Evolutionary conservation across 2,888 invertebrate species (phyloP).

Genomic region (Micoletzkya japonica): DNA sequence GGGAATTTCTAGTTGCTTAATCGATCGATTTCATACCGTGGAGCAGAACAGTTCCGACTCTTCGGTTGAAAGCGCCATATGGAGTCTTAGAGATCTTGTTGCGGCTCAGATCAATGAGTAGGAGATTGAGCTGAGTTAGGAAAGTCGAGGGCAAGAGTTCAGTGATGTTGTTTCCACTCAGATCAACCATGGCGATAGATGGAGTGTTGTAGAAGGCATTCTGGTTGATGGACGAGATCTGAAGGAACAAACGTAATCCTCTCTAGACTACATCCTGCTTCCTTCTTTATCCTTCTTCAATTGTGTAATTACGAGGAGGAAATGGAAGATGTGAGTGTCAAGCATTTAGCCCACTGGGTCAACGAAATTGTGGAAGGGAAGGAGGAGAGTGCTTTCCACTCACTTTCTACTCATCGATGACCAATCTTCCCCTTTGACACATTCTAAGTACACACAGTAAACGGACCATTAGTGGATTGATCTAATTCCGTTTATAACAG

Average conservation of each 20-base stretch:
- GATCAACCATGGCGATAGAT: conserved; percentile 60
- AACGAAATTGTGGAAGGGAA: not conserved
- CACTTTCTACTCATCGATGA: conserved; percentile 23
- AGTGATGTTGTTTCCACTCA: conserved; percentile 56
- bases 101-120: conserved; percentile 59
- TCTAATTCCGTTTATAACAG: too few relatives aligned
- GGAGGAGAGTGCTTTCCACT: not conserved
- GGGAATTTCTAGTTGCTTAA: too few relatives aligned
- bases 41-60: conserved; percentile 61
- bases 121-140: conserved; percentile 59
- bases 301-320: too few relatives aligned
- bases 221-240: conserved; percentile 59
- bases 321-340: conserved; percentile 10
- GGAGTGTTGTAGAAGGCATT: conserved; percentile 63
- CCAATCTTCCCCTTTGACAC: conserved; percentile 14
- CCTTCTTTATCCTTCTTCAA: not conserved
- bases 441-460: too few relatives aligned
- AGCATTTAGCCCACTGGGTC: conserved; percentile 30
- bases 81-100: conserved; percentile 59
- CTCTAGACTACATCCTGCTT: conserved; percentile 7
- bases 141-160: conserved; percentile 58
- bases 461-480: too few relatives aligned
- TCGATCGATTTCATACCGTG: conserved; percentile 51
- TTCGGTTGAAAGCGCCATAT: conserved; percentile 60
- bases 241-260: conserved; percentile 30